Evolutionary conservation across 2,113 vertebrate genomes (phyloP).

Genomic region (human (Homo sapiens)): GRCh38 chr1:121049001-121049500

Average conservation of each 20-base stretch:
- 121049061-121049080: neutral
- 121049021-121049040: neutral
- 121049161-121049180: no score
- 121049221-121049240: neutral
- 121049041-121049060: neutral
- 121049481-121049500: neutral
- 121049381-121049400: neutral
- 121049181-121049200: neutral
- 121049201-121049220: neutral
- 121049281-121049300: neutral
- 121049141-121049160: no score
- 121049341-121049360: neutral
- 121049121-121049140: neutral
- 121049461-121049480: neutral
- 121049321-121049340: neutral
- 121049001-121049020: no score
- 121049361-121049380: neutral
- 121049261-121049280: neutral
- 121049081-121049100: neutral
- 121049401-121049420: neutral
- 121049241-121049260: neutral
- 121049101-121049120: neutral
- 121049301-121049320: fast-evolving
- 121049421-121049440: neutral
- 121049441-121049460: neutral